Evolutionary conservation across 2,888 invertebrate species (phyloP), one percentile per base, ranked within the genome.

Genomic region (Tipula vernalis): DNA sequence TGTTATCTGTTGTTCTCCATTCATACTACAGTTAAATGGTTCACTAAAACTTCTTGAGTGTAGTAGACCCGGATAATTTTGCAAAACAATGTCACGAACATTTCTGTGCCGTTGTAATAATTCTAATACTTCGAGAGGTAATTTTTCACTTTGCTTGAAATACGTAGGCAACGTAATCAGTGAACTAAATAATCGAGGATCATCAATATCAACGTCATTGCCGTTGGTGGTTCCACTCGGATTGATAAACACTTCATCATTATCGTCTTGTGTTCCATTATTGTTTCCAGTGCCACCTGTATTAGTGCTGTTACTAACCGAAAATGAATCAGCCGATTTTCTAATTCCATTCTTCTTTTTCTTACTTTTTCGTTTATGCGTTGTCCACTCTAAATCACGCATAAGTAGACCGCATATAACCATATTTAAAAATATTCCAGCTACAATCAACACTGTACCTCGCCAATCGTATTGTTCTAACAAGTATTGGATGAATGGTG

Each of bases 81-180:
- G 95, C 87, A 96, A 91, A 15, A 96, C 90, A 6, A 95, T 94
- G 87, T 95, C 94, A 90, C 95, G 95, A 39, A 95, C 94, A 88
- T 95, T 94, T 51, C 94, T 94, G 88, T 93, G 93, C 83, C 94
- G 94, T 86, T 95, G 95, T 90, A 96, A 92, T 88, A 95, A 90
- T 90, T 96, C 96, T 88, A 96, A 92, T 36, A 96, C 95, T 91
- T 96, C 96, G 5, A 95, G 90, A 0, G 96, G 96, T 87, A 89
- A 95, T 87, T 94, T 95, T 90, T 96, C 96, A 0, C 39, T 57
- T 15, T 57, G 36, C 85, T 94, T 94, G 88, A 97, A 94, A 89
- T 94, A 98, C 0, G 97, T 98, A 0, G 97, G 98, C 87, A 98
- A 92, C 89, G 95, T 96, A 12, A 97, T 95, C 89, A 97, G 92